These are phyloP conservation scores for Drosophila gunungcola DNA, from an alignment of 1,140 invertebrate species.

Conservation along the genomic window DNA sequence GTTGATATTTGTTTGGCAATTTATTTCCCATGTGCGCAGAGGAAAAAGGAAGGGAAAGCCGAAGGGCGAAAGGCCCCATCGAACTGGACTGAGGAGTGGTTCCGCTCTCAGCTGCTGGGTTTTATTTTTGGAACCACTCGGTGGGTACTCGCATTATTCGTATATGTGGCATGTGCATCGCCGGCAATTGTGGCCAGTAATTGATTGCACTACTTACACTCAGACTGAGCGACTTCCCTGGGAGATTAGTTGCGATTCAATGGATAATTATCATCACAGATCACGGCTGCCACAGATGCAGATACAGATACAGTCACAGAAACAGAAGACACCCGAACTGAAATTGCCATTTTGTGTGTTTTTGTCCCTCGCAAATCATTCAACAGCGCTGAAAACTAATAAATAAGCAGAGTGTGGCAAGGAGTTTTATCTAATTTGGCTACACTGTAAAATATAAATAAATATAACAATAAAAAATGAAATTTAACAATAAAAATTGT, in stretches of 20 bases:
- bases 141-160: background rate
- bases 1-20: slow-evolving; percentile 84
- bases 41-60: slow-evolving; percentile 1
- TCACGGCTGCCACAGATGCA: slow-evolving; percentile 41
- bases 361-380: slow-evolving; percentile 67
- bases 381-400: slow-evolving; percentile 46
- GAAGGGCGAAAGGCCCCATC: slow-evolving; percentile 9
- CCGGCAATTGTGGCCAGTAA: slow-evolving; percentile 70
- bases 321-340: slow-evolving; percentile 7
- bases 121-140: slow-evolving; percentile 60
- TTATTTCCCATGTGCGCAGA: slow-evolving; percentile 71
- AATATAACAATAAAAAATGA: background rate
- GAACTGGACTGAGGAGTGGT: slow-evolving; percentile 43
- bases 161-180: slow-evolving; percentile 42
- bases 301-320: background rate
- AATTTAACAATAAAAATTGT: no score
- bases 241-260: slow-evolving; percentile 50
- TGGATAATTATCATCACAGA: slow-evolving; percentile 52
- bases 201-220: slow-evolving; percentile 71
- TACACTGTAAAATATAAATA: slow-evolving; percentile 21
- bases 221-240: slow-evolving; percentile 31
- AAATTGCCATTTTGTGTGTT: slow-evolving; percentile 11
- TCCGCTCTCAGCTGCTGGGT: slow-evolving; percentile 43
- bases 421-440: slow-evolving; percentile 54
- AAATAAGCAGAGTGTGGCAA: slow-evolving; percentile 44